phyloP scores from a whole-genome alignment of 1,140 invertebrate species.

The Zaprionus nigranus region DNA sequence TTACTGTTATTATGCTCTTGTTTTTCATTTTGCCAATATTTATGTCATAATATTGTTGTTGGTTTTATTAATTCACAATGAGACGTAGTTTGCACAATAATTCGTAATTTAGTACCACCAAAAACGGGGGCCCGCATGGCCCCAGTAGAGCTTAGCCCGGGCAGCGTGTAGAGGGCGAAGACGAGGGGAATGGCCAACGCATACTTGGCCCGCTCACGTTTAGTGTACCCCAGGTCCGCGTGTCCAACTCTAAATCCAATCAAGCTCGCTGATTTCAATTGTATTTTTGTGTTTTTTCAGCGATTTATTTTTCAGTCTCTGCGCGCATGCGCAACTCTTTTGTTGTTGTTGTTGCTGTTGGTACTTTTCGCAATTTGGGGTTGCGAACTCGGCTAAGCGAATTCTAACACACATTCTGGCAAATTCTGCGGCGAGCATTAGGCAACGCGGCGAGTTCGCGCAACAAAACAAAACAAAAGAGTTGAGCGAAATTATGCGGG shows the following conservation, averaged over 20 bases:
- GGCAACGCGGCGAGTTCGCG: conserved; percentile 22
- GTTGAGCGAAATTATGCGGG: conserved; percentile 46
- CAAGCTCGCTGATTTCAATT: conserved; percentile 28
- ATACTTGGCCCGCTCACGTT: conserved; percentile 48
- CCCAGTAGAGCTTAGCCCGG: background rate
- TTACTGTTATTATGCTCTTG: conserved; percentile 37
- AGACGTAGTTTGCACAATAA: conserved; percentile 56
- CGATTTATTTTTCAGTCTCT: background rate
- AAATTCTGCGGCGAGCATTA: conserved; percentile 35
- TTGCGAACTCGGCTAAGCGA: conserved; percentile 56
- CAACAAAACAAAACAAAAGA: conserved; percentile 30
- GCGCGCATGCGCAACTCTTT: conserved; percentile 60
- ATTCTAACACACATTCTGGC: conserved; percentile 61
- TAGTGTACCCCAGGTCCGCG: conserved; percentile 14
- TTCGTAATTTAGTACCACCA: conserved; percentile 32
- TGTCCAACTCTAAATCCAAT: conserved; percentile 44
- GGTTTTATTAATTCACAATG: conserved; percentile 57
- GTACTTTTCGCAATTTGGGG: conserved; percentile 45
- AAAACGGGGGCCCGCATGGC: conserved; percentile 19
- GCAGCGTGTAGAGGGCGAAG: background rate
- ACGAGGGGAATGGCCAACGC: background rate
- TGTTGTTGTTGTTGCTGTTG: conserved; percentile 36
- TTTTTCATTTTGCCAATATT: conserved; percentile 48
- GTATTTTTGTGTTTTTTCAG: conserved; percentile 7
- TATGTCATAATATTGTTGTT: conserved; percentile 61